Conservation (phyloP, 2,797 vertebrate genomes). For the Diplodus sargus region DNA sequence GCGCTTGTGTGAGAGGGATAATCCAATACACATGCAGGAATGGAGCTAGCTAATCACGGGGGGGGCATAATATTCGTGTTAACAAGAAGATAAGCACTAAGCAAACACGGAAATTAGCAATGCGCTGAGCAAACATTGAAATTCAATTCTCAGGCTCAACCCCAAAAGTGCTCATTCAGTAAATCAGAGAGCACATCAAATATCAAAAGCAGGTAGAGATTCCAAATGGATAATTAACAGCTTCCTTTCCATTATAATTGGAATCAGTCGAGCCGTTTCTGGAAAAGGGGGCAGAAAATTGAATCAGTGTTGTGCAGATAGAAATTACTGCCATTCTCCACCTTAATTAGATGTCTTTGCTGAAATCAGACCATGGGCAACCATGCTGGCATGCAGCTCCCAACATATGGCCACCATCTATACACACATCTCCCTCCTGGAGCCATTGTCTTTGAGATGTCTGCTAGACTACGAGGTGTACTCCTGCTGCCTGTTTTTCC, state of each 20-base stretch:
- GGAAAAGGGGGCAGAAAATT: constrained; percentile 83
- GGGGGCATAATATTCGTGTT: constrained; percentile 49
- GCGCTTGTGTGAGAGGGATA: constrained; percentile 33
- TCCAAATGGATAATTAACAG: constrained; percentile 83
- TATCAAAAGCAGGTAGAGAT: constrained; percentile 74
- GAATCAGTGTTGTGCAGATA: constrained; percentile 78
- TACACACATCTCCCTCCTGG: constrained; percentile 56
- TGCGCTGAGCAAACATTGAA: constrained; percentile 53
- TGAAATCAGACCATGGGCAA: constrained; percentile 73
- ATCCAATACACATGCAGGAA: constrained; percentile 40
- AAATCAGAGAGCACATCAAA: constrained; percentile 59
- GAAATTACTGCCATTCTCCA: constrained; percentile 77
- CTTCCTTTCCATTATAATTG: constrained; percentile 80
- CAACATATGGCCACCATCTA: constrained; percentile 80
- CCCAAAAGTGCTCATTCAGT: constrained; percentile 56
- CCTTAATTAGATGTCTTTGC: constrained; percentile 83
- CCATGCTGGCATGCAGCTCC: constrained; percentile 63
- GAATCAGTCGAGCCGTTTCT: constrained; percentile 74
- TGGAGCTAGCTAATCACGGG: constrained; percentile 42
- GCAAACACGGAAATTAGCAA: constrained; percentile 72
- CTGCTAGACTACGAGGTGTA: constrained; percentile 23
- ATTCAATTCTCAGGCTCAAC: constrained; percentile 56
- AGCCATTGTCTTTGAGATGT: constrained; percentile 63
- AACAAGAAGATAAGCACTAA: constrained; percentile 58
- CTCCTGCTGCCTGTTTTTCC: constrained; percentile 46